Conservation (phyloP, 2,888 invertebrate species). For the Sphaerophoria rueppellii region DNA sequence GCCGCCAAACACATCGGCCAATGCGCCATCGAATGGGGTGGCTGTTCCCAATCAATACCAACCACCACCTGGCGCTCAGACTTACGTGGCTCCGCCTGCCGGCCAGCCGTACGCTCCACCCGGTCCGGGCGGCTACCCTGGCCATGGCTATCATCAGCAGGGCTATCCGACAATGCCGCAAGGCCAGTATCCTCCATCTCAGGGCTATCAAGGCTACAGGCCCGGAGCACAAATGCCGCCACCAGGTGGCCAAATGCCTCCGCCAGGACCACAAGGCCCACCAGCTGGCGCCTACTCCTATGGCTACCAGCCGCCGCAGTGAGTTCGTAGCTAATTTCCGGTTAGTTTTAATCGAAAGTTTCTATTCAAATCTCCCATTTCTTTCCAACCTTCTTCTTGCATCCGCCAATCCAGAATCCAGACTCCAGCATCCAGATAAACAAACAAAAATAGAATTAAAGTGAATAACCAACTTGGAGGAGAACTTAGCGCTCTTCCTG, state of each 20-base stretch:
- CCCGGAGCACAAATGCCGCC: conserved; percentile 85
- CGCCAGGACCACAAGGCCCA: conserved; percentile 87
- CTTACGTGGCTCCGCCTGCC: conserved; percentile 79
- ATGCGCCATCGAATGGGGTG: conserved; percentile 79
- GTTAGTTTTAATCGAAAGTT: conserved; percentile 35
- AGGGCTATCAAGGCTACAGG: conserved; percentile 86
- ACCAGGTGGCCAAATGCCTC: conserved; percentile 82
- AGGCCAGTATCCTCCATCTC: conserved; percentile 85
- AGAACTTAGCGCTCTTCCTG: conserved; percentile 45
- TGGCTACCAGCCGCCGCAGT: conserved; percentile 89
- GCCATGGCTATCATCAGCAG: conserved; percentile 83
- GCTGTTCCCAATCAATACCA: conserved; percentile 81
- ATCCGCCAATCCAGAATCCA: background rate
- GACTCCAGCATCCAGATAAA: background rate
- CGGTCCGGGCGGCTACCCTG: conserved; percentile 83
- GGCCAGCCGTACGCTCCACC: conserved; percentile 80
- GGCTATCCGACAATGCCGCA: conserved; percentile 85
- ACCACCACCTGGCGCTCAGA: conserved; percentile 80
- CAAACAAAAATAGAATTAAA: background rate
- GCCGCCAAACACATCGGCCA: conserved; percentile 80
- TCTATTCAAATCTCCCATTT: conserved; percentile 26
- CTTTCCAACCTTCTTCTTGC: background rate
- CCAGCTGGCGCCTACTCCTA: conserved; percentile 90
- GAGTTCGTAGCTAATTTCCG: conserved; percentile 69
- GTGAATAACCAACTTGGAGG: conserved; percentile 30